These are phyloP conservation scores for Lampris incognitus DNA, from an alignment of 2,113 vertebrate species.

Conservation along the genomic window DNA sequence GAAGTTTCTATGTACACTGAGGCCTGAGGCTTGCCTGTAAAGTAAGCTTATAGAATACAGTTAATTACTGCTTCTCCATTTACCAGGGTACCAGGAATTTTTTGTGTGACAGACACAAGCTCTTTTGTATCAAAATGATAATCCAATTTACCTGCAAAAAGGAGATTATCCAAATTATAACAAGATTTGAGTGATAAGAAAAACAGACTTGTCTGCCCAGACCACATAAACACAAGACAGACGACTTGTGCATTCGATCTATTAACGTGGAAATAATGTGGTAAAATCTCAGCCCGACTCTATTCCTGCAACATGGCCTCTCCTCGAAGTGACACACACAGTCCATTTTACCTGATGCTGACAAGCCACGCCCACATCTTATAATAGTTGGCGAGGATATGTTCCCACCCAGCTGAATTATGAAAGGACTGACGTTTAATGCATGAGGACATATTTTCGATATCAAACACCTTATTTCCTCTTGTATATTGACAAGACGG, in stretches of 20 bases:
- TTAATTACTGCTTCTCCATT: slow-evolving; percentile 47
- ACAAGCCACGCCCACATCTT: neutral
- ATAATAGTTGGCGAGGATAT: neutral
- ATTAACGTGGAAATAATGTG: slow-evolving; percentile 38
- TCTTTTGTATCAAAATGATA: slow-evolving; percentile 68
- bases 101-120: slow-evolving; percentile 58
- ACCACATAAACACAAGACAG: slow-evolving; percentile 66
- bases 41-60: slow-evolving; percentile 54
- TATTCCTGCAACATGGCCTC: slow-evolving; percentile 27
- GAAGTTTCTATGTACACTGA: slow-evolving; percentile 8
- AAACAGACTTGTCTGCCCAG: slow-evolving; percentile 60
- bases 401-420: neutral
- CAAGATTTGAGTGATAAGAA: slow-evolving; percentile 62
- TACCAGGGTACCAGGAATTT: slow-evolving; percentile 24
- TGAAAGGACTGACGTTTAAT: neutral
- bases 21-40: slow-evolving; percentile 20
- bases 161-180: slow-evolving; percentile 65
- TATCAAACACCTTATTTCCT: too few species aligned
- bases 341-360: neutral
- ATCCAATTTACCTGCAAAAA: slow-evolving; percentile 64
- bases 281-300: neutral
- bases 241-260: slow-evolving; percentile 74
- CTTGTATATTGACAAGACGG: too few species aligned
- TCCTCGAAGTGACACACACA: neutral
- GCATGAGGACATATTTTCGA: neutral